Evolutionary conservation across 1,140 invertebrate genomes (phyloP).

Genomic region (Babylonia areolata): DNA sequence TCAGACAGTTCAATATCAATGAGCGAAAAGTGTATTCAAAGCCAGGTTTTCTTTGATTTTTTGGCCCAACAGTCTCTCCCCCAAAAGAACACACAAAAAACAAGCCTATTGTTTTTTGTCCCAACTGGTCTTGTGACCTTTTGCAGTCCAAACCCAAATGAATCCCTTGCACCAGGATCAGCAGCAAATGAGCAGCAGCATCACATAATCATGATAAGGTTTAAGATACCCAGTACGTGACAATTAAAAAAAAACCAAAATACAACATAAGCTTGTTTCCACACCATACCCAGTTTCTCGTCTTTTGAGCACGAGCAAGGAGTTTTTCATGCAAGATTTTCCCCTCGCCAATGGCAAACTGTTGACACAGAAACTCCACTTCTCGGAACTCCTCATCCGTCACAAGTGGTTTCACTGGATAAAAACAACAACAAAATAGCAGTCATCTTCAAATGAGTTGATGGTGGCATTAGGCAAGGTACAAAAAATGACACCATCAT

Average conservation of each 20-base stretch:
- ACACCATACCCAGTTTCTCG: conserved; percentile 76
- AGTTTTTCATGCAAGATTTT: conserved; percentile 71
- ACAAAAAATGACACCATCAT: no score
- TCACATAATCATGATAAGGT: no score
- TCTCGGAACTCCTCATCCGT: conserved; percentile 70
- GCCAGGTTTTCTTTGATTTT: not conserved
- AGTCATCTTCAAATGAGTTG: no score
- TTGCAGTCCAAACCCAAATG: not conserved
- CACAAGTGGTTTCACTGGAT: conserved; percentile 68
- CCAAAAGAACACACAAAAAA: no score
- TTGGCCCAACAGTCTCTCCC: not conserved
- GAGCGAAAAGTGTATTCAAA: no score
- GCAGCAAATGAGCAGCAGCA: no score
- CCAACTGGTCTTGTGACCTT: not conserved
- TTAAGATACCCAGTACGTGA: no score
- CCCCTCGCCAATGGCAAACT: conserved; percentile 74
- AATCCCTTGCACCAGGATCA: not conserved
- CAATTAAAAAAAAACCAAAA: no score
- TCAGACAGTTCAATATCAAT: no score
- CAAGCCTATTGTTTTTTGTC: not conserved
- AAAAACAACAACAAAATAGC: no score
- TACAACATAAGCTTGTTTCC: not conserved
- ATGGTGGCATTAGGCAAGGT: no score
- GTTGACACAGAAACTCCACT: conserved; percentile 70
- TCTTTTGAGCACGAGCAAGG: conserved; percentile 60